phyloP scores from a whole-genome alignment of 2,797 vertebrate genomes.

The Cirrhinus molitorella region DNA sequence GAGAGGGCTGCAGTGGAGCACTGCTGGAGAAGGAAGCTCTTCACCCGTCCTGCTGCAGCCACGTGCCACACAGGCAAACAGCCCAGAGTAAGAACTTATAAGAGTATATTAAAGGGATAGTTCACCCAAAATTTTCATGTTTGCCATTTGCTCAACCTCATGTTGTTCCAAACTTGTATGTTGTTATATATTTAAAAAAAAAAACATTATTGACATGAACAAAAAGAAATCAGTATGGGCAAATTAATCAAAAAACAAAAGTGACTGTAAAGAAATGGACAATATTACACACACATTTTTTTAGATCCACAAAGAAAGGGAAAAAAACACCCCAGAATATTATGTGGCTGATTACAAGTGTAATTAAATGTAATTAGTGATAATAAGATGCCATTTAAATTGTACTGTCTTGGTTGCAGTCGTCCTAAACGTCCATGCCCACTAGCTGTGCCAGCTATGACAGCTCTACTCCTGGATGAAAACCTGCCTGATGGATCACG shows the following conservation, averaged over 20 bases:
- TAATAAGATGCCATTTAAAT: not conserved
- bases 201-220: not conserved
- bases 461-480: slow-evolving; percentile 93
- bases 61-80: slow-evolving; percentile 78
- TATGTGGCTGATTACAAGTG: not conserved
- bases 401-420: slow-evolving; percentile 67
- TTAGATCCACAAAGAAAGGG: not conserved
- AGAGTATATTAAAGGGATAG: not conserved
- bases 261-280: not conserved
- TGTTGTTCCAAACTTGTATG: not conserved
- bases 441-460: slow-evolving; percentile 86
- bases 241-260: not conserved
- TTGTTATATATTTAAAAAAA: not conserved
- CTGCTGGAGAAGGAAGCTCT: slow-evolving; percentile 77
- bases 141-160: not conserved
- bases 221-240: not conserved
- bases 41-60: slow-evolving; percentile 77
- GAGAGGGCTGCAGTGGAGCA: slow-evolving; percentile 90
- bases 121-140: not conserved
- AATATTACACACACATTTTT: not conserved
- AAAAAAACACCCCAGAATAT: not conserved
- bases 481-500: slow-evolving; percentile 94
- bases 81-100: slow-evolving; percentile 79
- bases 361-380: not conserved
- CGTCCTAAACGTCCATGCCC: slow-evolving; percentile 86